Base-by-base conservation (phyloP, 2,888 invertebrate species). In the Thecocarcelia acutangulata region DNA sequence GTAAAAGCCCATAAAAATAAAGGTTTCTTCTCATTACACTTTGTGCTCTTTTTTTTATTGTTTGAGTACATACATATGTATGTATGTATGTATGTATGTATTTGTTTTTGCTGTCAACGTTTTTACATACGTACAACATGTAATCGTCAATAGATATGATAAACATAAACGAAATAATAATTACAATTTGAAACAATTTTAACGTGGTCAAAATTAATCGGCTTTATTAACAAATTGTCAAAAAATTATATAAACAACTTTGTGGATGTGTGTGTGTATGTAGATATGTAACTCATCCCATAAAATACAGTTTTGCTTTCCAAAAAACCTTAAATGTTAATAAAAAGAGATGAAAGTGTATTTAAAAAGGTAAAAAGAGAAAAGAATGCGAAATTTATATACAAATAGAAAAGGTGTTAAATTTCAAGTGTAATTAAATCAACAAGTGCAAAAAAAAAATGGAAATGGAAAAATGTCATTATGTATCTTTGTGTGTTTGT, bases 381-480 rank as follows among this genome's bases (percentile, higher is more conserved):
- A 52, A 42, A 17, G 24, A 52, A 24, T 56, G 17, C n/a, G 56
- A 64, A 28, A 17, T 33, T 13, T 11, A 42, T 8, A 24, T 21
- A 12, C 37, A 59, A 46, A 15, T 40, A n/a, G 2, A 37, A 54
- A 50, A 66, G 21, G 42, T 56, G 54, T 56, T n/a, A n/a, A 37
- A 58, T 48, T 56, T 6, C 33, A 8, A 33, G n/a, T n/a, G n/a
- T n/a, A n/a, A n/a, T n/a, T 33, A 70, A 54, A 63, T 48, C 46
- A 70, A 63, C 76, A 77, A 63, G 69, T 77, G 69, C 24, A 56
- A 63, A 77, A 17, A n/a, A n/a, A n/a, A n/a, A n/a, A n/a, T n/a
- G n/a, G n/a, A n/a, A 33, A 24, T 12, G 11, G 15, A 37, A 48
- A 5, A 37, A n/a, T n/a, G n/a, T n/a, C n/a, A n/a, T n/a, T n/a